These are phyloP conservation scores for Tanytarsus gracilentus DNA, from an alignment of 2,888 invertebrate genomes.

Conservation along the genomic window DNA sequence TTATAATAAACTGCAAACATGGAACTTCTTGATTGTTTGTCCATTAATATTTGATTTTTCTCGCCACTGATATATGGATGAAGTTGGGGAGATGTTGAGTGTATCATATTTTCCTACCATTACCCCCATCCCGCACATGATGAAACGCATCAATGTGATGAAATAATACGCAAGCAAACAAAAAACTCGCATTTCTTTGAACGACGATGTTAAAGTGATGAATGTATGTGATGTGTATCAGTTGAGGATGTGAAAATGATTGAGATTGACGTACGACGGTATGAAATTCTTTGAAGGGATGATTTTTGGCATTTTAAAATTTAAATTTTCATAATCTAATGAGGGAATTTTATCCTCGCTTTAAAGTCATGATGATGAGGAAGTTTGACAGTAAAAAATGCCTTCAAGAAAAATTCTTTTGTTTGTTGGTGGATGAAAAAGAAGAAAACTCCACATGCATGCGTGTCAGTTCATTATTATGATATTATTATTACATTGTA, in stretches of 20 bases:
- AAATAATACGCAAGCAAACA: slow-evolving; percentile 2
- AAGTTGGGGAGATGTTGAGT: too few species aligned
- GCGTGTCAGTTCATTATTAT: too few species aligned
- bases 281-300: too few species aligned
- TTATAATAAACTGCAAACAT: slow-evolving; percentile 27
- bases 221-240: neutral
- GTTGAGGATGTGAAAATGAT: slow-evolving; percentile 10
- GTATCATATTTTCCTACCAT: too few species aligned
- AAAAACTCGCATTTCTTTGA: neutral
- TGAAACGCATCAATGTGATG: neutral
- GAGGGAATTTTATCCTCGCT: too few species aligned
- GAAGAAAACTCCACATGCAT: too few species aligned
- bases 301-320: too few species aligned
- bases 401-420: too few species aligned
- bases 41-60: slow-evolving; percentile 27
- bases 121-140: neutral
- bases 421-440: too few species aligned
- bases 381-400: too few species aligned
- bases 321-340: neutral
- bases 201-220: neutral
- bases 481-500: too few species aligned
- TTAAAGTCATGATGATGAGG: too few species aligned
- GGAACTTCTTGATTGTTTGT: slow-evolving; percentile 1
- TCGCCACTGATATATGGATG: neutral
- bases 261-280: slow-evolving; percentile 21